phyloP scores from a whole-genome alignment of 2,888 invertebrate genomes.

The Falcaria lacertinaria region DNA sequence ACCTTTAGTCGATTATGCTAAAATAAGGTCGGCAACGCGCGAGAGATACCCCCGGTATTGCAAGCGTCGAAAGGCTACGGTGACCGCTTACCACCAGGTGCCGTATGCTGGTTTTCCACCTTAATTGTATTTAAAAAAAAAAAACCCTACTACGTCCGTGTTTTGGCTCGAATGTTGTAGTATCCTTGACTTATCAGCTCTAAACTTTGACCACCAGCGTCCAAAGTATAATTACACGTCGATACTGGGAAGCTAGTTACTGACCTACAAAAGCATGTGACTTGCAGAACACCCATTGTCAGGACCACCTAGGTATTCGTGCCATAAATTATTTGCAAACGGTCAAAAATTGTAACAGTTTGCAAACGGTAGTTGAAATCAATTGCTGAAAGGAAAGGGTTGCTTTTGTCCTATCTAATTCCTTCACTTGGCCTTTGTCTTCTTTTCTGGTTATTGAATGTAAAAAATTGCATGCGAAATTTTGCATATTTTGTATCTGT shows the following conservation, averaged over 20 bases:
- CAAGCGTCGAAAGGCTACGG: too few species aligned
- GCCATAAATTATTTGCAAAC: conserved; percentile 60
- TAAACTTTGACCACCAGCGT: conserved; percentile 44
- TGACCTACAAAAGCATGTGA: conserved; percentile 72
- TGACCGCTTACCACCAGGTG: too few species aligned
- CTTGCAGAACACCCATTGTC: conserved; percentile 61
- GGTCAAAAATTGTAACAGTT: conserved; percentile 59
- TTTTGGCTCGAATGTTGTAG: too few species aligned
- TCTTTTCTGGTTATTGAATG: not conserved
- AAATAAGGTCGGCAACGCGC: too few species aligned
- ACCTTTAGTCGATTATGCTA: too few species aligned
- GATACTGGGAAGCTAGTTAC: conserved; percentile 45
- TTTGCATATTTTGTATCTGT: not conserved
- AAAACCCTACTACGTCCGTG: too few species aligned
- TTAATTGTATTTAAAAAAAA: too few species aligned
- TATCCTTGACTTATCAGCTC: too few species aligned
- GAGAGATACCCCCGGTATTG: too few species aligned
- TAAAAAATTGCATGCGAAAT: not conserved
- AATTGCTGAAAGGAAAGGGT: conserved; percentile 47
- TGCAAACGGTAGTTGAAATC: conserved; percentile 58
- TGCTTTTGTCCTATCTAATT: conserved; percentile 30
- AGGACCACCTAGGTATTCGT: conserved; percentile 64
- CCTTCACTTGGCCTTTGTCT: not conserved
- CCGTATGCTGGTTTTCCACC: too few species aligned
- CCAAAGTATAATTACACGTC: conserved; percentile 39